Conservation (phyloP, 2,888 invertebrate genomes). For the Conops quadrifasciatus region DNA sequence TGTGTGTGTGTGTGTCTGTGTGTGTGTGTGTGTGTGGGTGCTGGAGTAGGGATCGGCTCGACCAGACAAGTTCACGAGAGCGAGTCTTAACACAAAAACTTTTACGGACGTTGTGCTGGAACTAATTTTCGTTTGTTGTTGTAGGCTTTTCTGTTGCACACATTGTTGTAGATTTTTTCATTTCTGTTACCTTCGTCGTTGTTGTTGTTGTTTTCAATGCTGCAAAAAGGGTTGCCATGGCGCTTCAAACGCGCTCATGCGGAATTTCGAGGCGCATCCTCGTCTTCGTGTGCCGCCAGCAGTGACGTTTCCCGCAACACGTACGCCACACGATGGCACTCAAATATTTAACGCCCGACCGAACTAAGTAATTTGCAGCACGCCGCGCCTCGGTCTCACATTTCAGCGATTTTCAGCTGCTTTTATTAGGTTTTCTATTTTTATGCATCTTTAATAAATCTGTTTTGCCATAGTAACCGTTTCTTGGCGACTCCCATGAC, state of each 20-base stretch:
- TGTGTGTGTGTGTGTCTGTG: neutral
- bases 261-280: slow-evolving; percentile 9
- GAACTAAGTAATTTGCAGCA: slow-evolving; percentile 37
- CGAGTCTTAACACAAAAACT: neutral
- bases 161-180: slow-evolving; percentile 1
- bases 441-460: no score
- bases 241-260: slow-evolving; percentile 15
- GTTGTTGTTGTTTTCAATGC: neutral
- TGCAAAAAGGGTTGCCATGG: slow-evolving; percentile 22
- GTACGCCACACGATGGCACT: slow-evolving; percentile 59
- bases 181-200: neutral
- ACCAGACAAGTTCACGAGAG: neutral
- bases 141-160: neutral
- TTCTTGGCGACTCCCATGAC: no score
- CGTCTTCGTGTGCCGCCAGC: neutral
- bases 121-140: slow-evolving; percentile 31
- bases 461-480: no score
- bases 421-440: no score
- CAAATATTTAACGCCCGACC: slow-evolving; percentile 59
- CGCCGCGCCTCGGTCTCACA: no score
- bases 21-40: neutral
- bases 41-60: neutral
- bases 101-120: slow-evolving; percentile 21
- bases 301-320: slow-evolving; percentile 39
- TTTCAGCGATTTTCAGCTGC: no score